A percentile compares a stretch with the other conserved stretches of the same genome.
Conservation (phyloP, 1,140 invertebrate species). For the Anoplolepis gracilipes region DNA sequence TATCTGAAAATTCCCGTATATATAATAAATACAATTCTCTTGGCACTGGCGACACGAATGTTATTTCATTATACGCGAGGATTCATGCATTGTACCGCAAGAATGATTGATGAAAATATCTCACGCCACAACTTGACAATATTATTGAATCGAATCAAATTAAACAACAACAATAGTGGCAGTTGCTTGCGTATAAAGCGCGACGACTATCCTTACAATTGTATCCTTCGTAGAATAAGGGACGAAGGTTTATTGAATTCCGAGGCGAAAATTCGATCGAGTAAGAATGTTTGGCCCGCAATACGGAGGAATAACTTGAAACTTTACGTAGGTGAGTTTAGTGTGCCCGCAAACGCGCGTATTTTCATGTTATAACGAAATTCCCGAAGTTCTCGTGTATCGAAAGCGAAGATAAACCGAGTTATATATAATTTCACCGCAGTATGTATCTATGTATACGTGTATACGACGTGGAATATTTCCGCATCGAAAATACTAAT, state of each 20-base stretch:
- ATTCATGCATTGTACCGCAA: constrained; percentile 25
- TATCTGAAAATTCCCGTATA: neutral
- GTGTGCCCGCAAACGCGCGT: neutral
- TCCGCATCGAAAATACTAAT: constrained; percentile 4
- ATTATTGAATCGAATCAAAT: constrained; percentile 6
- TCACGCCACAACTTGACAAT: constrained; percentile 8
- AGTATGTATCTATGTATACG: neutral
- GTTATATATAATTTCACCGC: constrained; percentile 25
- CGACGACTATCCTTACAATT: neutral
- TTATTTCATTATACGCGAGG: constrained; percentile 23
- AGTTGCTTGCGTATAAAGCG: neutral
- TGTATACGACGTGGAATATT: neutral
- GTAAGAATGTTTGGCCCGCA: constrained; percentile 23
- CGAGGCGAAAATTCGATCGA: constrained; percentile 14
- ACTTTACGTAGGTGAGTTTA: constrained; percentile 24
- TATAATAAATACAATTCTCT: constrained; percentile 19
- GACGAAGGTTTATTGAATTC: constrained; percentile 17
- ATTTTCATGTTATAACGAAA: constrained; percentile 44
- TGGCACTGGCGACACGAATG: neutral
- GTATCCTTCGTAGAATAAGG: constrained; percentile 4
- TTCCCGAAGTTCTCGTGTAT: constrained; percentile 20
- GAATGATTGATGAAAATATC: neutral
- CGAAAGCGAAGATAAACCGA: constrained; percentile 8
- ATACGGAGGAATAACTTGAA: constrained; percentile 18
- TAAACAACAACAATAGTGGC: neutral